Percentiles rank a stretch among this genome's conserved stretches.
These are phyloP conservation scores for Pseudocheirus occidentalis DNA, from an alignment of 2,797 vertebrate genomes.

Conservation along the genomic window DNA sequence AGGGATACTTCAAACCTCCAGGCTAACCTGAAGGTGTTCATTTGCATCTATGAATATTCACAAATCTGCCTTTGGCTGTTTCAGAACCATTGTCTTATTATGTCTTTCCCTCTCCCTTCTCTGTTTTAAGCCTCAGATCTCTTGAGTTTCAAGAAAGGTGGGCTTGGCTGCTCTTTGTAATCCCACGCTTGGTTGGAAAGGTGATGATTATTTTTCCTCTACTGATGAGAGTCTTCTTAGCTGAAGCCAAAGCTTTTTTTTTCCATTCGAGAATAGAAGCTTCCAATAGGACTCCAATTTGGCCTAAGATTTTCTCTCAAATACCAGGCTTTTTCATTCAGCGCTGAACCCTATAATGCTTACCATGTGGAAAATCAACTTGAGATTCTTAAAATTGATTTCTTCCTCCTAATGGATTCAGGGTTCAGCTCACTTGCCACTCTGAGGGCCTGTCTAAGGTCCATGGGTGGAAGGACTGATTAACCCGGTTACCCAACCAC, in stretches of 20 bases:
- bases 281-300: background rate
- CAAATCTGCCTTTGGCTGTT: slow-evolving; percentile 62
- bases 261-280: background rate
- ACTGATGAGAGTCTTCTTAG: background rate
- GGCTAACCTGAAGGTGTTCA: slow-evolving; percentile 64
- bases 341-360: background rate
- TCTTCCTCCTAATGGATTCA: background rate
- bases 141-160: slow-evolving; percentile 75
- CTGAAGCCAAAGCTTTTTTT: slow-evolving; percentile 61
- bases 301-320: slow-evolving; percentile 22
- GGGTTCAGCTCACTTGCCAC: background rate
- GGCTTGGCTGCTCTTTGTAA: slow-evolving; percentile 55
- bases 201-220: slow-evolving; percentile 51
- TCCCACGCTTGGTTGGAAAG: slow-evolving; percentile 54
- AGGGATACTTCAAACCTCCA: slow-evolving; percentile 66
- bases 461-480: background rate
- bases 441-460: background rate
- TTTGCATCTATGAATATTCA: slow-evolving; percentile 80
- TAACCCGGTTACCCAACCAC: background rate
- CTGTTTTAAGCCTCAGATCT: slow-evolving; percentile 69
- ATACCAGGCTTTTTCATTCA: slow-evolving; percentile 11
- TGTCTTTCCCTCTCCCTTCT: slow-evolving; percentile 64
- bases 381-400: background rate
- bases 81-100: slow-evolving; percentile 69
- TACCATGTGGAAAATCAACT: background rate